Evolutionary conservation across 2,113 vertebrate genomes (phyloP), one percentile per base, ranked within the genome.

Genomic region (Ranitomeya variabilis): DNA sequence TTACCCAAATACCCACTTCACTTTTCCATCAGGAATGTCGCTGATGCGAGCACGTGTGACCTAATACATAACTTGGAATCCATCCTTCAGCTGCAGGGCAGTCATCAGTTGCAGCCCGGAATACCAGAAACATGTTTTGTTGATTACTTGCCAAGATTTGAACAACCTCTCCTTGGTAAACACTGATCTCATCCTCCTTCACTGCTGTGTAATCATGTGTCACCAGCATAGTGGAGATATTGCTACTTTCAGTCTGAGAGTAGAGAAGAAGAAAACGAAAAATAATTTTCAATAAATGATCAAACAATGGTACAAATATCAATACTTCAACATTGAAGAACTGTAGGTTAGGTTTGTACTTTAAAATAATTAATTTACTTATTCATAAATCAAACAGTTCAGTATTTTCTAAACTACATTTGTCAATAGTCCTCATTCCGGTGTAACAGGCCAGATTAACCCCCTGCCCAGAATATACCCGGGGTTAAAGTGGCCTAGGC

Each of bases 141-240:
- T 99, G 99, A 94, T 99, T 99, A 96, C 97, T 99, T 96, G 99
- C 98, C 95, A 99, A 95, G 93, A 99, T 97, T 94, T 99, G 99
- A 92, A 99, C 98, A 92, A 99, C 98, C 93, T 99, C 99, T 91
- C 99, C 97, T 95, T 99, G 99, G 93, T 92, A 94, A 91, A 99
- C 98, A 92, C 96, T 99, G 92, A 99, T 98, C 97, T 99, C 99
- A 97, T 99, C 99, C 97, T 99, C 99, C 96, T 99, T 99, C 96
- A 99, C 96, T 90, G 99, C 99, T 95, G 96, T 97, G 93, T 99
- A 99, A 94, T 95, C 94, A 94, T 99, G 98, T 92, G 99, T 99
- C 96, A 99, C 98, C 96, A 99, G 94, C 99, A 99, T 99, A 96
- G 99, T 99, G 97, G 98, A 98, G 94, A 99, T 96, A 96, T 96